Conservation (phyloP, 2,888 invertebrate genomes). For the Dicranocentrus wangi region DNA sequence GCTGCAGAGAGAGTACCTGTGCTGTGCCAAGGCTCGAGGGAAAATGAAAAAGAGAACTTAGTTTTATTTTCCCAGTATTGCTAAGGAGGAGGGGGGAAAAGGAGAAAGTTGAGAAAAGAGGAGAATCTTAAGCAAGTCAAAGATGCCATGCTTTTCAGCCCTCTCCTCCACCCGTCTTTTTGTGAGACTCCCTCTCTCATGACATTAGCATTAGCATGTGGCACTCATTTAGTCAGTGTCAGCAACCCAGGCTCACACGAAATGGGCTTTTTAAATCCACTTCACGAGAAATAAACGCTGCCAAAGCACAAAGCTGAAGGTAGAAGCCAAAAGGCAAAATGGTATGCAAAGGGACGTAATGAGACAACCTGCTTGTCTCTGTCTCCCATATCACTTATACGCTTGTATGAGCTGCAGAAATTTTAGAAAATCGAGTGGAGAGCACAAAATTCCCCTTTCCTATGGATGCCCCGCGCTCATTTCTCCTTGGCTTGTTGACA, state of each 20-base stretch:
- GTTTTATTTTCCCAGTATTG: conserved; percentile 7
- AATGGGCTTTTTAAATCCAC: conserved; percentile 67
- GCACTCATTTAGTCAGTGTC: conserved; percentile 70
- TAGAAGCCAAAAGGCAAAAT: conserved; percentile 42
- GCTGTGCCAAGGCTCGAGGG: conserved; percentile 53
- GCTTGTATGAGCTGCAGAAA: neutral
- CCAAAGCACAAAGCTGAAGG: conserved; percentile 37
- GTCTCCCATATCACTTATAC: conserved; percentile 8
- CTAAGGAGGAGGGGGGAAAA: neutral
- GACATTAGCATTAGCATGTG: conserved; percentile 70
- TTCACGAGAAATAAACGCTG: conserved; percentile 43
- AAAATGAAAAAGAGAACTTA: conserved; percentile 23
- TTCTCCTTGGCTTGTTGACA: too few relatives aligned
- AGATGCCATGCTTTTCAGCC: conserved; percentile 29
- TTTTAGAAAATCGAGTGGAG: neutral
- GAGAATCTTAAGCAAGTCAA: conserved; percentile 47
- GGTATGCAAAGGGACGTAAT: neutral
- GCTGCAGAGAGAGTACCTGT: conserved; percentile 36
- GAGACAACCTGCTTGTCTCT: conserved; percentile 14
- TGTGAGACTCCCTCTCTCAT: conserved; percentile 37
- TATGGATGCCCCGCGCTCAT: neutral
- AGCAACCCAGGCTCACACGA: conserved; percentile 53
- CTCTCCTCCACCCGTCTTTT: conserved; percentile 26
- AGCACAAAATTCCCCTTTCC: neutral
- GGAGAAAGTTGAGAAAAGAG: conserved; percentile 13